Evolutionary conservation across 1,140 invertebrate species (phyloP), one percentile per base, ranked within the genome.

Genomic region (Rhagoletis pomonella): DNA sequence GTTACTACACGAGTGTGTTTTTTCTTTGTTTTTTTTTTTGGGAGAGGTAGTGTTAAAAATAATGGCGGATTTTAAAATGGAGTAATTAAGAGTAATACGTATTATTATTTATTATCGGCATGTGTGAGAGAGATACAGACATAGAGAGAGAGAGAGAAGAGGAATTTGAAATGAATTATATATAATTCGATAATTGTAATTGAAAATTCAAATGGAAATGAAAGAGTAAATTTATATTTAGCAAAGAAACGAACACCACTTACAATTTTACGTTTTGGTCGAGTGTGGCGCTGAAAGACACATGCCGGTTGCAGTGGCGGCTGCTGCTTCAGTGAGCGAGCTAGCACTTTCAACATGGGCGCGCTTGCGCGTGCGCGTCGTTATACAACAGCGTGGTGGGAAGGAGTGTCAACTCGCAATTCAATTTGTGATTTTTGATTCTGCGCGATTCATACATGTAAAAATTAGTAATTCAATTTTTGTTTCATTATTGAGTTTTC

Each of bases 261-360:
- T 81, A 81, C 73, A 81, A 81, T 81, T 81, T 81, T 81, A 81
- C 73, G 73, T 42, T 81, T 81, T 55, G 73, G 73, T n/a, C 55
- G 73, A 81, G 47, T 81, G 73, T 81, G 73, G 47, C 73, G 73
- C 73, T 81, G 73, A 81, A 81, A 19, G 73, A 55, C 47, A 81
- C 73, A 81, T 81, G 73, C 73, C 73, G 73, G 73, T 81, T 81
- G 73, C 73, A 81, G 47, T 55, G 73, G 19, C 73, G 44, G 73
- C 47, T 81, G 73, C 73, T 81, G 73, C 73, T 81, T 81, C 44
- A 81, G 73, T 55, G 73, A 81, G 73, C 73, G 73, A 81, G 73
- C 73, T 81, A 81, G 73, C 73, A 81, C 73, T 81, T 81, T 81
- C 47, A 81, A 81, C 44, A 81, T 50, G 73, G 73, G 73, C 47